Evolutionary conservation across 2,888 invertebrate species (phyloP).

Genomic region (Standfussiana lucernea): DNA sequence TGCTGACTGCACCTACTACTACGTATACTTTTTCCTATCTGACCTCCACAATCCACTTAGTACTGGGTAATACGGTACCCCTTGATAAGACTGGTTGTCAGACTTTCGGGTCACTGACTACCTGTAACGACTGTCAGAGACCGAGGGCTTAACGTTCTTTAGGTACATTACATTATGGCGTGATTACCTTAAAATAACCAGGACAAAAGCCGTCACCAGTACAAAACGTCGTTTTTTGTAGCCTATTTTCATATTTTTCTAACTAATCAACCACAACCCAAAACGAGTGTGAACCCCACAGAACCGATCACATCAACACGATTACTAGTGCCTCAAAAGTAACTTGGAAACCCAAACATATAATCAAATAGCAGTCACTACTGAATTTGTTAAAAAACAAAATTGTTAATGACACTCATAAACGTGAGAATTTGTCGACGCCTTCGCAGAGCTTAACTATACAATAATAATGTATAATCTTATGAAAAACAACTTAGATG

Average conservation of each 20-base stretch:
- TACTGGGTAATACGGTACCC: too few species aligned
- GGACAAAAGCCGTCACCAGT: too few species aligned
- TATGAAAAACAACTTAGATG: slow-evolving; percentile 26
- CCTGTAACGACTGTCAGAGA: too few species aligned
- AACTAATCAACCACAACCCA: not conserved
- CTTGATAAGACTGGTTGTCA: too few species aligned
- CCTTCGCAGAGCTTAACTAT: slow-evolving; percentile 43
- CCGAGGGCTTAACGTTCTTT: too few species aligned
- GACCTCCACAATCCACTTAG: too few species aligned
- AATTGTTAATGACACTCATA: slow-evolving; percentile 50
- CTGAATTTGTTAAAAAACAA: slow-evolving; percentile 47
- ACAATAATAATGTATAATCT: slow-evolving; percentile 60
- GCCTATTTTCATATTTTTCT: not conserved
- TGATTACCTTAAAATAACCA: too few species aligned
- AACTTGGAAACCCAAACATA: slow-evolving; percentile 27
- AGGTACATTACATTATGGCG: too few species aligned
- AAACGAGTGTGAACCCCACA: slow-evolving; percentile 12
- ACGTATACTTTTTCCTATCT: too few species aligned
- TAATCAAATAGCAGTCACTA: slow-evolving; percentile 55
- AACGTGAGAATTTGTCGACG: slow-evolving; percentile 62
- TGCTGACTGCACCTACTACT: too few species aligned
- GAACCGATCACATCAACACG: slow-evolving; percentile 16
- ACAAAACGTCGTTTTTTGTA: not conserved
- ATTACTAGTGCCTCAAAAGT: not conserved
- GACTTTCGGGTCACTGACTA: too few species aligned